phyloP scores from a whole-genome alignment of 2,797 vertebrate species.

The Limosa lapponica region DNA sequence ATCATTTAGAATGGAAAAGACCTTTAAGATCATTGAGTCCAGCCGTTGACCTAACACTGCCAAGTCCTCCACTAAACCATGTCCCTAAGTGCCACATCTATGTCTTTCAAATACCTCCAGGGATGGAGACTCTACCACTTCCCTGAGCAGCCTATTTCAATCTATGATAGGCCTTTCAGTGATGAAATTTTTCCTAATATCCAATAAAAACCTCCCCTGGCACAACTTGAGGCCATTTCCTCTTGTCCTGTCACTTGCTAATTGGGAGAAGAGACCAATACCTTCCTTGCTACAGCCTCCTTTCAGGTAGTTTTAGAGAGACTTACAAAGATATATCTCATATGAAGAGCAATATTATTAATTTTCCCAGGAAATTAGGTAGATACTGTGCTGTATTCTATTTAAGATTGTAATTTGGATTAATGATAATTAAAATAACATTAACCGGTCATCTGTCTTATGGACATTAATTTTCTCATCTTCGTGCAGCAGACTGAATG shows the following conservation, averaged over 20 bases:
- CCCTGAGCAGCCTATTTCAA: not conserved
- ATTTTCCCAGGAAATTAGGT: not conserved
- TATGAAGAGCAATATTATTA: rapidly evolving
- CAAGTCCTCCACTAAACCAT: not conserved
- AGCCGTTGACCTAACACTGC: not conserved
- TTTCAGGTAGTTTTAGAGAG: not conserved
- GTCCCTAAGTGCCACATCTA: not conserved
- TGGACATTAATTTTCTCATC: not conserved
- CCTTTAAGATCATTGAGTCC: not conserved
- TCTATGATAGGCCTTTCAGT: not conserved
- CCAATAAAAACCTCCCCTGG: not conserved
- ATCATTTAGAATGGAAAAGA: not conserved
- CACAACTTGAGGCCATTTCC: not conserved
- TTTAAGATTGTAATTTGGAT: not conserved
- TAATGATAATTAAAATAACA: not conserved
- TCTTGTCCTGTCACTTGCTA: not conserved
- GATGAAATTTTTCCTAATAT: not conserved
- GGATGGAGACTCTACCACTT: not conserved
- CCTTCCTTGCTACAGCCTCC: not conserved
- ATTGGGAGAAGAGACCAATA: not conserved
- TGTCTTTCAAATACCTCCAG: not conserved
- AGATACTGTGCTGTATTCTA: not conserved
- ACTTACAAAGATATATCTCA: not conserved
- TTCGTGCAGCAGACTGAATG: not conserved
- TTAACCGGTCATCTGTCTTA: not conserved